phyloP scores from a whole-genome alignment of 64 coral and sea anemone genomes.

The Actinia equina region DNA sequence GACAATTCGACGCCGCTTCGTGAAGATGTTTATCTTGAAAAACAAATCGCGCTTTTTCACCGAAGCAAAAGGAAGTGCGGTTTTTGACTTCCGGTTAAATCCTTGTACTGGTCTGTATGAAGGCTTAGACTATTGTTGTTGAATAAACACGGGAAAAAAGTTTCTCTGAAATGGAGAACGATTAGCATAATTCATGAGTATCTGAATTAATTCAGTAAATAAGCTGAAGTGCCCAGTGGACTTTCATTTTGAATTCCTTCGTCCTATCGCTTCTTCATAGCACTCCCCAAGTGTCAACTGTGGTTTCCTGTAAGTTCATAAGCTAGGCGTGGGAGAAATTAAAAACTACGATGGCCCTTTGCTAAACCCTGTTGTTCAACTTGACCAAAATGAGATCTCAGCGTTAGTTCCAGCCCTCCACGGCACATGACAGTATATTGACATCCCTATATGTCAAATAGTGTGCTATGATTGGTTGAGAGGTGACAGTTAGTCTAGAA shows the following conservation, averaged over 20 bases:
- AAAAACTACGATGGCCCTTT: constrained; percentile 9
- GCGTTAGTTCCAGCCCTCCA: constrained; percentile 5
- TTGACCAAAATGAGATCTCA: constrained; percentile 1
- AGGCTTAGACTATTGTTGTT: background rate
- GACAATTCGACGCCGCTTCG: background rate
- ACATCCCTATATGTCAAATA: constrained; percentile 12
- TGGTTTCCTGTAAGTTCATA: constrained; percentile 21
- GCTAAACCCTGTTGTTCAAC: background rate
- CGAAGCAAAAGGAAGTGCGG: constrained; percentile 1
- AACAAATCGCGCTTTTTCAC: background rate
- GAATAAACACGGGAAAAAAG: background rate
- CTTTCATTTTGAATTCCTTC: constrained; percentile 22
- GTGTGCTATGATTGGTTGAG: constrained; percentile 65
- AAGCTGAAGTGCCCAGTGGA: constrained; percentile 6
- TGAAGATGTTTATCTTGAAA: constrained; percentile 11
- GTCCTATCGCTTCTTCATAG: constrained; percentile 13
- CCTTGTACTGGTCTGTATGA: background rate
- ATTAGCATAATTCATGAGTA: constrained; percentile 2
- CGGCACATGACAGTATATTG: constrained; percentile 24
- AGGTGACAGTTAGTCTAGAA: constrained; percentile 63
- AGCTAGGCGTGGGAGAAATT: constrained; percentile 32
- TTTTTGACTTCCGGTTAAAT: background rate
- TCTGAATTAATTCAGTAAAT: background rate
- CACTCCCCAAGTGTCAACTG: constrained; percentile 14
- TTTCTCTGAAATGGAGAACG: background rate